Evolutionary conservation across 2,113 vertebrate genomes (phyloP), one percentile per base, ranked within the genome.

Genomic region (Pygoscelis antarcticus): DNA sequence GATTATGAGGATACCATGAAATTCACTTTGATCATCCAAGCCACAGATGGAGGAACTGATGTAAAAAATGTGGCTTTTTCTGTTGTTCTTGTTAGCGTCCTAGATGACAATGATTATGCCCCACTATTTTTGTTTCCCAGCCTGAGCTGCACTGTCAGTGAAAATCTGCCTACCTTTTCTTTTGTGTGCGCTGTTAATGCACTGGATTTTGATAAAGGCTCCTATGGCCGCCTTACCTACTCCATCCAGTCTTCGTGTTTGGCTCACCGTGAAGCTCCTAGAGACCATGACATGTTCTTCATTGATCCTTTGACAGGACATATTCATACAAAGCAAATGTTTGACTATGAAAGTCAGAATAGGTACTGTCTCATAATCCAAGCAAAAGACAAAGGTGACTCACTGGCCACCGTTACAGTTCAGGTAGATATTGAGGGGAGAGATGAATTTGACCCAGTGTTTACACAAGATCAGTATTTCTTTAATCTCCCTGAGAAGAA

Each of bases 371-470:
- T 99, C 69, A 78, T 98, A 20, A 98, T 99, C 62, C 99, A 99
- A 96, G 99, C 99, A 75, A 98, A 98, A 97, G 99, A 99, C 96
- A 99, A 98, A 97, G 99, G 99, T 9, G 98, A 98, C 38, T 98
- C 96, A 49, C 96, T 98, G 30, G 98, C 99, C 25, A 99, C 98
- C 1, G 34, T 99, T 51, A 97, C 89, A 84, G 98, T 99, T 72
- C 98, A 98, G 90, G 97, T 99, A 34, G 93, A 98, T 82, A 97
- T 99, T 52, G 98, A 99, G 76, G 99, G 99, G 23, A 95, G 95
- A 86, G 99, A 99, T 96, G 99, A 99, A 95, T 99, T 99, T 97
- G 98, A 99, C 80, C 99, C 99, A 2, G 52, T 99, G 46, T 99
- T 99, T 93, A 98, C 98, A 55, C 98, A 99, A 89, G 98, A 98